phyloP scores from a whole-genome alignment of 1,140 invertebrate species.

The Aphis gossypii region DNA sequence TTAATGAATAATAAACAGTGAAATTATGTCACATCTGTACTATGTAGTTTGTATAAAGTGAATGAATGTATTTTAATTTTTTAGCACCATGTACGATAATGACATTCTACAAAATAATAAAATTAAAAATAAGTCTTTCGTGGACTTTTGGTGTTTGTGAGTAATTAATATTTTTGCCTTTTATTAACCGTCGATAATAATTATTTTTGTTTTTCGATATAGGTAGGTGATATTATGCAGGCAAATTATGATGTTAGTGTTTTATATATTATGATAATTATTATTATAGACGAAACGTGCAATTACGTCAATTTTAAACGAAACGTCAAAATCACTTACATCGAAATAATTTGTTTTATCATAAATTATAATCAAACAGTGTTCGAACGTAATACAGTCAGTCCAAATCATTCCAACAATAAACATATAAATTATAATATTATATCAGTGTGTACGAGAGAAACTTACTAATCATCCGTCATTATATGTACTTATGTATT shows the following conservation, averaged over 20 bases:
- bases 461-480: neutral
- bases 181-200: neutral
- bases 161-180: neutral
- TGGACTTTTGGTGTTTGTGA: neutral
- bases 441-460: neutral
- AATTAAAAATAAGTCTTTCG: neutral
- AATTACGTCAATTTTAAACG: neutral
- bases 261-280: neutral
- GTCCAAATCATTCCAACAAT: neutral
- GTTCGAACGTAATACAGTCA: neutral
- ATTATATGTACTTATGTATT: neutral
- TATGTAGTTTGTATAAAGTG: neutral
- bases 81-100: neutral
- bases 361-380: neutral
- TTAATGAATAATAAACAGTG: neutral
- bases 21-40: neutral
- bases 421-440: neutral
- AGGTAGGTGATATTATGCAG: neutral
- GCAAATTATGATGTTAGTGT: neutral
- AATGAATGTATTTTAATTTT: neutral
- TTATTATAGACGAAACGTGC: neutral
- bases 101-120: neutral
- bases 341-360: neutral
- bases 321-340: slow-evolving; percentile 5
- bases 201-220: neutral